These are phyloP conservation scores for Setophaga petechia DNA, from an alignment of 2,113 vertebrate species.

Conservation along the genomic window DNA sequence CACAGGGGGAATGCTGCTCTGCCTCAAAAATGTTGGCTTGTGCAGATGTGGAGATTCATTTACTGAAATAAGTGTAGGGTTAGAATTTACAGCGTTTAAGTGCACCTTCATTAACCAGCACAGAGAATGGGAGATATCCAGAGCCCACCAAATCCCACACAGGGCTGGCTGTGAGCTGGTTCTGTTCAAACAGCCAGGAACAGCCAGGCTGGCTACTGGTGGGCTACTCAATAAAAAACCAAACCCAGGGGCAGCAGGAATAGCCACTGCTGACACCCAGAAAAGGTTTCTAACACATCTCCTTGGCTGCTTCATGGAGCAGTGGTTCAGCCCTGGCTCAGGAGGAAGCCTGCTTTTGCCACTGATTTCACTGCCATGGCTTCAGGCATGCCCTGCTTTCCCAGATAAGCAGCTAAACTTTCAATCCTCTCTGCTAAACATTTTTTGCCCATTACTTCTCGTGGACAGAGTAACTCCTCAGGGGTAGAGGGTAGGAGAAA, in stretches of 20 bases:
- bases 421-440: neutral
- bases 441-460: neutral
- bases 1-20: neutral
- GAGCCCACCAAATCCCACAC: neutral
- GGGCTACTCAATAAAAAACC: neutral
- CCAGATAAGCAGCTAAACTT: constrained; percentile 54
- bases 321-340: neutral
- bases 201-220: neutral
- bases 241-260: neutral
- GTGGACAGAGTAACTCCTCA: neutral
- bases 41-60: neutral
- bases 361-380: neutral
- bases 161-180: neutral
- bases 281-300: neutral
- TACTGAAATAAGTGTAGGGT: neutral
- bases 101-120: neutral
- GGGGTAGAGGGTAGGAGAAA: neutral
- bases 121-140: neutral
- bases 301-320: neutral
- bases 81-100: neutral
- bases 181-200: neutral
- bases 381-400: constrained; percentile 45
- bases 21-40: fast-evolving
- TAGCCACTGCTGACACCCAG: neutral
- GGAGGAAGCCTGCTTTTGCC: neutral